Evolutionary conservation across 2,888 invertebrate genomes (phyloP), one percentile per base, ranked within the genome.

Genomic region (Escarpia spicata): DNA sequence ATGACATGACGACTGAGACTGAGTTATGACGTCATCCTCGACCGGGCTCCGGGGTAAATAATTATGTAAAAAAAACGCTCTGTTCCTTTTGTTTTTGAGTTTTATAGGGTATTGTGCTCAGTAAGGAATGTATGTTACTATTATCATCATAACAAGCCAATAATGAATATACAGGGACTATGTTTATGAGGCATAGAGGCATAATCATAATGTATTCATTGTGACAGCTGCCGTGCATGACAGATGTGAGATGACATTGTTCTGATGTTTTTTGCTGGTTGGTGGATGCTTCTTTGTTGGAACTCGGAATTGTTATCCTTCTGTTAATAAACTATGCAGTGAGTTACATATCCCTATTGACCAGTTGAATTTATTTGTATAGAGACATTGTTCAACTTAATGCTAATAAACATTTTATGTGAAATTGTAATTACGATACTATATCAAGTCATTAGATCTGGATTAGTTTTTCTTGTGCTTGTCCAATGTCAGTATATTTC

Each of bases 271-370:
- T 37, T 75, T 75, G 75, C 75, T 75, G 75, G 75, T 75, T 75
- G 75, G n/a, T 75, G 75, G 75, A 75, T 6, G 75, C 75, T 75
- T 75, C 75, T 75, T 75, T 75, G 75, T 75, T 75, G 75, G 75
- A 26, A 75, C 26, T n/a, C n/a, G 75, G 75, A 19, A 26, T 75
- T 26, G n/a, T 75, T 75, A 75, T 75, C 75, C 75, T 75, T 75
- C 75, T 75, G 26, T 26, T 15, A 75, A 75, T 75, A 75, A 75
- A 26, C 75, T 75, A 26, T 75, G 75, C 75, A 75, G 75, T 75
- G 75, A 75, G 75, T 26, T 26, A 75, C 26, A 75, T 26, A 26
- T 75, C 75, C 75, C 75, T 26, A 19, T 75, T 75, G 26, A 26
- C 75, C 52, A 52, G 52, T 52, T 9, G 9, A 52, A 52, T 52